Base-by-base conservation (phyloP, 37 sponge, comb jelly and placozoan genomes). In the Eunapius fragilis region DNA sequence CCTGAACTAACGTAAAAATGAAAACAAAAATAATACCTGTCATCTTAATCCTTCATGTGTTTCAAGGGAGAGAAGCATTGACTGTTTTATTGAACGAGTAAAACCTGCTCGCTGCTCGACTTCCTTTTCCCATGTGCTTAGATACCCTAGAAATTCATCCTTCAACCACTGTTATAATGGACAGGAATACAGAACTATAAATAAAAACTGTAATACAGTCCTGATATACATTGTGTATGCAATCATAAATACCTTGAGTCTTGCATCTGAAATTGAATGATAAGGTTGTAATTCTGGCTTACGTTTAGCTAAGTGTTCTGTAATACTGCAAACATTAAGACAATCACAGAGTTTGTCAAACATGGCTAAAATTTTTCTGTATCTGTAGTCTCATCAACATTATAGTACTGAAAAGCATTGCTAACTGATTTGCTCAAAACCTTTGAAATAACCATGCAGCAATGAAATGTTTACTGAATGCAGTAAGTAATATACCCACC, bases 361-460 rank as follows among this genome's bases (percentile, higher is more conserved):
- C 33, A 30, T 25, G 0, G 77, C 26, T 2, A 85, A 85, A 85
- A 85, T 67, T 28, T 49, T 14, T 67, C 70, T 58, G 85, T 85
- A 33, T 85, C 85, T 31, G 35, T 76, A 33, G 85, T 76, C 22
- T 75, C 77, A 10, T 10, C 9, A 10, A 58, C 70, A 31, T 69
- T 69, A 32, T 32, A 76, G 58, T 76, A 85, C 11, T 7, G 45
- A 14, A 81, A 37, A 35, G 82, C 82, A 81, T 69, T 36, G 70
- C 82, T n/a, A n/a, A n/a, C n/a, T 23, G 82, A 70, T 70, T 34
- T 10, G 70, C 82, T 81, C 9, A 81, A 37, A 34, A 81, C 82
- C 82, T 81, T 28, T 24, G 41, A 45, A 14, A n/a, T 70, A 70
- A 28, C n/a, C n/a, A n/a, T n/a, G n/a, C n/a, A n/a, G 71, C 27